Evolutionary conservation across 2,888 invertebrate species (phyloP).

Genomic region (Philonicus albiceps): DNA sequence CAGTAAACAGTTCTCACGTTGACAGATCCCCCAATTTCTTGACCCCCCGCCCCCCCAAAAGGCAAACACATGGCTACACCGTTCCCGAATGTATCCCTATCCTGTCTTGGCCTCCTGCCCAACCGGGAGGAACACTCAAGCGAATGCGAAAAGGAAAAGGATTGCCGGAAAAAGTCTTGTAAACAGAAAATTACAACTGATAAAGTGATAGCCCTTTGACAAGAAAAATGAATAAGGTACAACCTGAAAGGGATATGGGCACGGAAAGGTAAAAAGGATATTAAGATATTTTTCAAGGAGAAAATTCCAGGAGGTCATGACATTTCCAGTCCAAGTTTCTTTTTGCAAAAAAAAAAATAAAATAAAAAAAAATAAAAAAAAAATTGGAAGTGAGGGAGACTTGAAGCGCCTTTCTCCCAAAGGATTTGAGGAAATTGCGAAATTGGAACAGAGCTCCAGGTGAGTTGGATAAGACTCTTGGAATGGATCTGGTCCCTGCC

Average conservation of each 20-base stretch:
- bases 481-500: neutral
- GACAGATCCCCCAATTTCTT: slow-evolving; percentile 34
- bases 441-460: neutral
- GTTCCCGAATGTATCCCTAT: neutral
- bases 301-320: slow-evolving; percentile 15
- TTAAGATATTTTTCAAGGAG: slow-evolving; percentile 21
- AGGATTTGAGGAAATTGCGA: neutral
- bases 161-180: slow-evolving; percentile 14
- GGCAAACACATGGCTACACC: slow-evolving; percentile 21
- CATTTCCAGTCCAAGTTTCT: neutral
- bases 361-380: too few species aligned
- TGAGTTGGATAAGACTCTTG: neutral
- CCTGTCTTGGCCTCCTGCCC: neutral
- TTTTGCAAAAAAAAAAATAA: too few species aligned
- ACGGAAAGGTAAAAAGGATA: slow-evolving; percentile 5
- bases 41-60: too few species aligned
- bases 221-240: slow-evolving; percentile 20
- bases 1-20: slow-evolving; percentile 31
- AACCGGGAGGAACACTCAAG: neutral
- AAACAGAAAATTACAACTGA: slow-evolving; percentile 41
- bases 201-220: slow-evolving; percentile 31
- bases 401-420: neutral
- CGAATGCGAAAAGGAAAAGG: slow-evolving; percentile 8
- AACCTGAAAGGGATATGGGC: neutral
- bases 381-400: neutral